Base-by-base conservation (phyloP, 2,113 vertebrate genomes). In the Alethe castanea region DNA sequence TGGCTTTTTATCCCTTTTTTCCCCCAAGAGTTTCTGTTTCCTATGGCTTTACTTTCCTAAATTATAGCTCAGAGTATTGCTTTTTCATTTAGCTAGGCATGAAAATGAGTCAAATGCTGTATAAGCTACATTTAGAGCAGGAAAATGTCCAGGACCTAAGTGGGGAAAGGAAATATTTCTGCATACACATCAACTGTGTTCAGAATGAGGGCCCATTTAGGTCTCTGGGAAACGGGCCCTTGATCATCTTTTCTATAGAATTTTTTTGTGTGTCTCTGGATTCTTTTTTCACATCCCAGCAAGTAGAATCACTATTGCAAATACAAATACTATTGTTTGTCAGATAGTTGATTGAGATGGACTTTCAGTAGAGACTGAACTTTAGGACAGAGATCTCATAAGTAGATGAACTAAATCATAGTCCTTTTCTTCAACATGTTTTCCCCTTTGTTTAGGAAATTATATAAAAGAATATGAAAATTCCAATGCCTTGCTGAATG, bases 391-490 rank as follows among this genome's bases (percentile, higher is more conserved):
- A 83, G 29, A 50, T 54, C 73, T 84, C 31, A 81, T 54, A 89
- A 57, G n/a, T 5, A 73, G 35, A 36, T 62, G 23, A 84, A 83
- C 16, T 4, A 72, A 42, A 57, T 20, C 2, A 56, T 5, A 47
- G 28, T 13, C 11, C 18, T 64, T 78, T 80, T 65, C 20, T 64
- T 4, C 2, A 38, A 23, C 8, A 19, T 19, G 6, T 81, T 81
- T 70, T 79, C 44, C 18, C 45, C 8, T 64, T 50, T 15, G 1
- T 65, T 70, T 94, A 99, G 99, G 99, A 88, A 98, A 98, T 17
- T 80, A 96, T 59, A 42, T 99, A 76, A 99, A 98, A 96, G 98
- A 99, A 94, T 99, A 98, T 76, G 96, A 98, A 62, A 98, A 98
- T 96, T 96, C 98, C 8, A 95, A 96, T 22, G 98, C 98, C 2